A percentile compares a stretch with the other conserved stretches of the same genome.
Conservation (phyloP, 2,888 invertebrate genomes). For the Hirtodrosophila alboralis region DNA sequence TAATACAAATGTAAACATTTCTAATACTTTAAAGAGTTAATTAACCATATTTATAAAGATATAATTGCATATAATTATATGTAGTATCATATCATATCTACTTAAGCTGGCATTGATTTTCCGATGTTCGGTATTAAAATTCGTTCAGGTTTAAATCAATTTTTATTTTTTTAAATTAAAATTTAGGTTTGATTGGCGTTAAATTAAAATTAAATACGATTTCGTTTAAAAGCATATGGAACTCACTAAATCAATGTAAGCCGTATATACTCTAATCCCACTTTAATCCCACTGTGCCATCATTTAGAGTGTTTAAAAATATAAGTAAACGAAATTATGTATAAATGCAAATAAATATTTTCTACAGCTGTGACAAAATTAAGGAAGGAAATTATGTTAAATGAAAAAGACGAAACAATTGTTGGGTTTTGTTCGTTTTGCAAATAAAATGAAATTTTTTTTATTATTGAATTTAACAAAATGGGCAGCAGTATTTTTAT, state of each 20-base stretch:
- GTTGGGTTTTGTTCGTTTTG: slow-evolving; percentile 50
- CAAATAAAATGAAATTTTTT: slow-evolving; percentile 61
- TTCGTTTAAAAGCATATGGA: too few species aligned
- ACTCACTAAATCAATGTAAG: too few species aligned
- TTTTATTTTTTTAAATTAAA: slow-evolving; percentile 6
- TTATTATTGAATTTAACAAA: slow-evolving; percentile 63
- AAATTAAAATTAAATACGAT: too few species aligned
- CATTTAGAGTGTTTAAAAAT: slow-evolving; percentile 22
- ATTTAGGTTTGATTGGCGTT: background rate
- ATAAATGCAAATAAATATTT: slow-evolving; percentile 20
- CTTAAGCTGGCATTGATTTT: too few species aligned
- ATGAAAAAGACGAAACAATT: slow-evolving; percentile 40
- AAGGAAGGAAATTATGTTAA: slow-evolving; percentile 19
- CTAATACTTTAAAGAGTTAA: too few species aligned
- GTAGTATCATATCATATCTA: too few species aligned
- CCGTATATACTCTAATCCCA: background rate
- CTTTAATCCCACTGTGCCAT: slow-evolving; percentile 31
- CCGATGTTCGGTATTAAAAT: too few species aligned
- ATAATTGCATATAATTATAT: too few species aligned
- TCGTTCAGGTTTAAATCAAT: too few species aligned
- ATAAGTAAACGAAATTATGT: slow-evolving; percentile 17
- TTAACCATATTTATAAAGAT: too few species aligned
- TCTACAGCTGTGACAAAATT: slow-evolving; percentile 18
- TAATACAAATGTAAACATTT: too few species aligned
- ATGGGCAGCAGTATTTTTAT: slow-evolving; percentile 57